These are phyloP conservation scores for Athene cunicularia DNA, from an alignment of 2,113 vertebrate species.

Conservation along the genomic window DNA sequence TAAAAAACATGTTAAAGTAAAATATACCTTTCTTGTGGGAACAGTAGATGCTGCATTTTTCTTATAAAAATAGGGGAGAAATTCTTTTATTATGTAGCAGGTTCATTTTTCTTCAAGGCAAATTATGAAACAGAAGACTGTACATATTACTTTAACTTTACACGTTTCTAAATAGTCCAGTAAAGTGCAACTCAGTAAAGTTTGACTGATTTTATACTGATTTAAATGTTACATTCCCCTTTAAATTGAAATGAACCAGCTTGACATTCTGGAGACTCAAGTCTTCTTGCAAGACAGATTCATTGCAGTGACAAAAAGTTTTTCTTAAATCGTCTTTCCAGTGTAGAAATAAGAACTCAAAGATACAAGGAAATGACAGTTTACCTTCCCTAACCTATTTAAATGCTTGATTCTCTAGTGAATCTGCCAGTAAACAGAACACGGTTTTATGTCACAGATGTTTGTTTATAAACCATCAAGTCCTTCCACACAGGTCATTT, in stretches of 20 bases:
- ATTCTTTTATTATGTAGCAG: background rate
- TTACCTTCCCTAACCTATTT: background rate
- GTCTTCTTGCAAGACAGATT: background rate
- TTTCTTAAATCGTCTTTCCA: background rate
- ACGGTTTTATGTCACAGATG: background rate
- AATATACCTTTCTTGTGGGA: background rate
- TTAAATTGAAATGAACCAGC: background rate
- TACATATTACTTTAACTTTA: background rate
- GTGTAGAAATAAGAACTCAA: background rate
- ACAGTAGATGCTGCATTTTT: background rate
- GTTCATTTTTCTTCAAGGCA: background rate
- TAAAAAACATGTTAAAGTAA: background rate
- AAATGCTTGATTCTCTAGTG: background rate
- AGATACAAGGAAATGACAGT: background rate
- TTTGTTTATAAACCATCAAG: background rate
- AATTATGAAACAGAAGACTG: background rate
- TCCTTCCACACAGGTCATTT: background rate
- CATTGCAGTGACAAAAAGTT: background rate
- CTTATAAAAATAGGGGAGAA: background rate
- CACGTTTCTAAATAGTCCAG: background rate
- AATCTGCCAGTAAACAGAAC: background rate
- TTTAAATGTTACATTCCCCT: background rate
- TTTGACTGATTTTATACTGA: background rate
- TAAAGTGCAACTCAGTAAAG: background rate
- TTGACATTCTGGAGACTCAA: background rate